phyloP scores from a whole-genome alignment of 2,888 invertebrate species.

The Sinelater perroti region DNA sequence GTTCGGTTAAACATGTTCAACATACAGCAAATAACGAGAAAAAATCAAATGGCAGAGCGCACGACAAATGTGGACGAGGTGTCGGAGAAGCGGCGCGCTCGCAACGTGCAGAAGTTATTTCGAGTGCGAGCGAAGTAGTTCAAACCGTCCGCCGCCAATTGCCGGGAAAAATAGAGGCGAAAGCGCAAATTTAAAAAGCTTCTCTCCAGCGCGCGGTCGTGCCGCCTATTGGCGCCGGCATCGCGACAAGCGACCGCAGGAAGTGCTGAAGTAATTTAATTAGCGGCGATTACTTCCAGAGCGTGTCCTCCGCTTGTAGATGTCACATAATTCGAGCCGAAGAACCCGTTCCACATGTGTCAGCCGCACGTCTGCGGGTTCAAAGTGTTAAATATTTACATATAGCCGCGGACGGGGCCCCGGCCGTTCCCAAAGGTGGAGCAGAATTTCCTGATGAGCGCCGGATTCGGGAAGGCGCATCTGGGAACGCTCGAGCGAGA shows the following conservation, averaged over 20 bases:
- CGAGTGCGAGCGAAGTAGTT: too few relatives aligned
- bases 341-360: conserved; percentile 26
- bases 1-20: conserved; percentile 13
- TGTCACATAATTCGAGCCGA: conserved; percentile 17
- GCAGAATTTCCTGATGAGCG: conserved; percentile 22
- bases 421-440: conserved; percentile 16
- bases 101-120: not conserved
- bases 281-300: conserved; percentile 13
- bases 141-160: too few relatives aligned
- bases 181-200: too few relatives aligned
- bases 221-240: too few relatives aligned
- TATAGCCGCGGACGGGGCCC: conserved; percentile 9
- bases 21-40: conserved; percentile 8
- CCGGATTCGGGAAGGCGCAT: not conserved
- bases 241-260: conserved; percentile 16
- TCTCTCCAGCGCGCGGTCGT: too few relatives aligned
- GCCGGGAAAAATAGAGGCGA: too few relatives aligned
- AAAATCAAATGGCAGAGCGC: conserved; percentile 2
- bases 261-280: conserved; percentile 22
- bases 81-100: not conserved
- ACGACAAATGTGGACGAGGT: conserved; percentile 1
- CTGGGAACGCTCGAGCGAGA: not conserved
- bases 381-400: conserved; percentile 24
- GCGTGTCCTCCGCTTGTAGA: conserved; percentile 11
- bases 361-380: not conserved